Percentiles rank a stretch among this genome's conserved stretches.
These are phyloP conservation scores for Glaucomys volans DNA, from an alignment of 2,113 vertebrate genomes.

Conservation along the genomic window DNA sequence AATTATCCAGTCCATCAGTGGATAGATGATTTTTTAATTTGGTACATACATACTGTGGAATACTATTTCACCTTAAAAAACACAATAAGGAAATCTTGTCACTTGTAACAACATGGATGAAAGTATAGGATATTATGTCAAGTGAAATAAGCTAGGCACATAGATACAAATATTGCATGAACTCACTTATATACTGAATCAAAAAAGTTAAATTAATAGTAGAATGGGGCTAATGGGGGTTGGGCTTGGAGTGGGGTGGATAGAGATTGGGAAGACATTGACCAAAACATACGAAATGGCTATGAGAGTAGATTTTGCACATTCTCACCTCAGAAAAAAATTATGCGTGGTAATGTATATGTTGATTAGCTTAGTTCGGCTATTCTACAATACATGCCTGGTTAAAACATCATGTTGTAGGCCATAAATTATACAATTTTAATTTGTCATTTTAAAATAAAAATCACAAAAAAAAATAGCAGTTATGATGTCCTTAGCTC, in stretches of 20 bases:
- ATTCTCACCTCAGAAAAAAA: background rate
- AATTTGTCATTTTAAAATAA: background rate
- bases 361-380: background rate
- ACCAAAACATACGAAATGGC: background rate
- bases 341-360: background rate
- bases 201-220: background rate
- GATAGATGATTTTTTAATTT: background rate
- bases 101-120: background rate
- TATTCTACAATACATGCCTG: background rate
- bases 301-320: background rate
- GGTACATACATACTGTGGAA: background rate
- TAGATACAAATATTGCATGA: background rate
- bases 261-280: background rate
- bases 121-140: background rate
- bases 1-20: background rate
- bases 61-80: background rate
- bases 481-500: background rate
- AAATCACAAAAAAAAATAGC: background rate
- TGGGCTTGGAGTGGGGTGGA: background rate
- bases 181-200: background rate
- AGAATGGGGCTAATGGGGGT: background rate
- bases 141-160: background rate
- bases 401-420: background rate
- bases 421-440: background rate
- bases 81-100: background rate